These are phyloP conservation scores for Drosophila imparisetae DNA, from an alignment of 2,888 invertebrate species.

Conservation along the genomic window DNA sequence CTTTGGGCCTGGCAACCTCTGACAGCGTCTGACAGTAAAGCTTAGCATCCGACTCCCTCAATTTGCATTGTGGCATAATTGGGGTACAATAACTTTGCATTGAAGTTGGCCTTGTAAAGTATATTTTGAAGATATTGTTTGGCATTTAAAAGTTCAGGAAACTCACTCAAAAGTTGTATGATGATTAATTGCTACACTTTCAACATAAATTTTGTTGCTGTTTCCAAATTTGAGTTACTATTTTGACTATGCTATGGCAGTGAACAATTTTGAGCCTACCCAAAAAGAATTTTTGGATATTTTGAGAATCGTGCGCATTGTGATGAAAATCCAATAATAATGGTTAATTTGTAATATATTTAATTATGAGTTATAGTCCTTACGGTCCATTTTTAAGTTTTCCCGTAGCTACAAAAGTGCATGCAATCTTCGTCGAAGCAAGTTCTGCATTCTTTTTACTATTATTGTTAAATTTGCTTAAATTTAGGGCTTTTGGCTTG, in stretches of 20 bases:
- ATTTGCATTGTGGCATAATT: slow-evolving; percentile 30
- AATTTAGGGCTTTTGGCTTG: slow-evolving; percentile 52
- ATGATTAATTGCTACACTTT: not conserved
- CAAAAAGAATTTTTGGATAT: not conserved
- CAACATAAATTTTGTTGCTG: not conserved
- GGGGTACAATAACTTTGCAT: not conserved
- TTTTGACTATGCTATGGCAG: not conserved
- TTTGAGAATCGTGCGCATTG: not conserved
- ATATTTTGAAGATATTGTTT: not conserved
- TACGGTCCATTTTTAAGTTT: not conserved
- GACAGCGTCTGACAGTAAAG: slow-evolving; percentile 45
- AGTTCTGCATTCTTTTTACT: slow-evolving; percentile 9
- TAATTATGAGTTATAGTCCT: not conserved
- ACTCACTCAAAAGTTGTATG: not conserved
- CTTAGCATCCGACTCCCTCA: slow-evolving; percentile 61
- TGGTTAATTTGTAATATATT: not conserved
- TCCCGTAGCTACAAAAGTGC: slow-evolving; percentile 10
- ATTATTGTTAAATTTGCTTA: slow-evolving; percentile 46
- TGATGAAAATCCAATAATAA: not conserved
- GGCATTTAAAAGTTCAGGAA: not conserved
- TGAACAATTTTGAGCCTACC: not conserved
- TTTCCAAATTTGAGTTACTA: not conserved
- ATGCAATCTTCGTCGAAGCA: slow-evolving; percentile 28
- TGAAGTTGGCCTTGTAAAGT: not conserved
- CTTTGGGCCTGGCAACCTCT: slow-evolving; percentile 46